Conservation (phyloP, 2,797 vertebrate genomes). For the Alcedo quadribrachys region DNA sequence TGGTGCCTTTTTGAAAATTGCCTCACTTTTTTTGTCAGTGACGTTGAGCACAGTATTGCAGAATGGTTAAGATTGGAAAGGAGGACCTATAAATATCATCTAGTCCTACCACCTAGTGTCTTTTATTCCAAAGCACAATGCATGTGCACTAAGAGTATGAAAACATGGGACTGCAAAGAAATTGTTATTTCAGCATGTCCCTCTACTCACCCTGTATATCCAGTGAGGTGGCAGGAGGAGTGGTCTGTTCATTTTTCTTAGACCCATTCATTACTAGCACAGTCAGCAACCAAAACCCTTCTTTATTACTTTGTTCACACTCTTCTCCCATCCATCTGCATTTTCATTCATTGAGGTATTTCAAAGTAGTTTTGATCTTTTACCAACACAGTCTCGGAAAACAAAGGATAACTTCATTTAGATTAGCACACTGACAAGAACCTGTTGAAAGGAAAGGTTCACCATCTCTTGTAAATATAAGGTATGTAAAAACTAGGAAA, state of each 20-base stretch:
- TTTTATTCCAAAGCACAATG: not conserved
- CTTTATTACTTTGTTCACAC: not conserved
- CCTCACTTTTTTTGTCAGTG: accelerated
- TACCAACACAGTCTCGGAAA: not conserved
- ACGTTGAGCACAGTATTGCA: not conserved
- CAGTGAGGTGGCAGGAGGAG: not conserved
- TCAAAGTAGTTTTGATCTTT: not conserved
- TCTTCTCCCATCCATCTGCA: not conserved
- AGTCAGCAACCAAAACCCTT: not conserved
- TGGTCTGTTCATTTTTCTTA: not conserved
- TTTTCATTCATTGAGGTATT: not conserved
- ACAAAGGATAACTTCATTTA: not conserved
- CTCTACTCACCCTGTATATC: not conserved
- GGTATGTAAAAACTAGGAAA: not conserved
- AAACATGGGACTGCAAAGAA: not conserved
- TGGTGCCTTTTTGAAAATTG: not conserved
- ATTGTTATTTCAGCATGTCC: not conserved
- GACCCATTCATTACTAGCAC: not conserved
- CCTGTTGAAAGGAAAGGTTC: conserved; percentile 18
- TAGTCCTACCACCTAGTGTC: not conserved
- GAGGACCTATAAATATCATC: not conserved
- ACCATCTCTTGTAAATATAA: not conserved
- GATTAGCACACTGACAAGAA: not conserved
- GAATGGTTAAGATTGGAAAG: not conserved
- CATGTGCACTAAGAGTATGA: not conserved